phyloP scores from a whole-genome alignment of 2,113 vertebrate genomes.

The Mellivora capensis region DNA sequence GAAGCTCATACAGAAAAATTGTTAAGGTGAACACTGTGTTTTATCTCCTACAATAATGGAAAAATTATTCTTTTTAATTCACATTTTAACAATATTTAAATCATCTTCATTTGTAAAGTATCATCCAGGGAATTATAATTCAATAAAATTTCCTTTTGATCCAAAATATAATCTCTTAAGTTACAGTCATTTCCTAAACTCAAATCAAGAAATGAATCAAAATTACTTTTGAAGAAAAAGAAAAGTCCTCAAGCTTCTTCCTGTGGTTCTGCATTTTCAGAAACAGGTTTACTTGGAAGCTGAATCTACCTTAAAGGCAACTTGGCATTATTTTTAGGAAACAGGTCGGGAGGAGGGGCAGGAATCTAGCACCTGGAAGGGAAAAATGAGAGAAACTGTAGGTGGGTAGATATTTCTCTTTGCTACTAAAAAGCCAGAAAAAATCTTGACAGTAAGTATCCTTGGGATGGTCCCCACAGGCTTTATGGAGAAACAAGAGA shows the following conservation, averaged over 20 bases:
- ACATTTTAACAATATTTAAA: neutral
- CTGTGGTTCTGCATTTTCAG: neutral
- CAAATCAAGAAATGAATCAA: constrained; percentile 10
- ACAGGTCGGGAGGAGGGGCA: too few relatives aligned
- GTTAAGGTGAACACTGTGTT: neutral
- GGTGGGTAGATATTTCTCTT: neutral
- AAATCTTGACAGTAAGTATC: neutral
- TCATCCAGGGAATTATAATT: neutral
- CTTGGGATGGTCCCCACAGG: neutral
- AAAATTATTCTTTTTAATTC: neutral
- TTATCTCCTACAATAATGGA: neutral
- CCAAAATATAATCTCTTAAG: neutral
- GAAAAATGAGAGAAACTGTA: neutral
- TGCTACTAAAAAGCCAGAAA: neutral
- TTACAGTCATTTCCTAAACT: neutral
- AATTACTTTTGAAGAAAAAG: neutral
- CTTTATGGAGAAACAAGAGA: neutral
- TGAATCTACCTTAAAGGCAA: neutral
- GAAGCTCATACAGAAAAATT: neutral
- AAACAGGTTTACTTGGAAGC: neutral
- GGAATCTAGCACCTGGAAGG: neutral
- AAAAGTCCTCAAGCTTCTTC: neutral
- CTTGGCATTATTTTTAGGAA: neutral
- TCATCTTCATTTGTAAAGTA: neutral
- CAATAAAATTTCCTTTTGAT: neutral